A percentile compares a stretch with the other conserved stretches of the same genome.
Evolutionary conservation across 2,797 vertebrate species (phyloP).

Genomic region (Mormyrus proboscirostris): DNA sequence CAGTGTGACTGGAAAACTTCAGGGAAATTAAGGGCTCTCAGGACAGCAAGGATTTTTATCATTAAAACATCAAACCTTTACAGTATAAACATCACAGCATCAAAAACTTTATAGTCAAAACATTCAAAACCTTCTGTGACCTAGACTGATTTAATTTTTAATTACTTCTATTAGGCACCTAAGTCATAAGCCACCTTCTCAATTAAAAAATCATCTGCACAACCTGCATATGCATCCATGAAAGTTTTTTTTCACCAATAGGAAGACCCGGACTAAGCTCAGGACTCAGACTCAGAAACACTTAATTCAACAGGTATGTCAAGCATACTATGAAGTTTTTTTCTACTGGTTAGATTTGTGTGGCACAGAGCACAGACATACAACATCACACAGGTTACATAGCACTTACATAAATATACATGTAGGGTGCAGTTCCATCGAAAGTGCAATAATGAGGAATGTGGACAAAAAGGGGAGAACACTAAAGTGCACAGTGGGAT

Average conservation of each 20-base stretch:
- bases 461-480: not conserved
- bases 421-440: not conserved
- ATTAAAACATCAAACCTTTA: not conserved
- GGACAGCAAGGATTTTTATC: not conserved
- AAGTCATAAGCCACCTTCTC: not conserved
- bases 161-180: not conserved
- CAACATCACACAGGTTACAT: not conserved
- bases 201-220: not conserved
- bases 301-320: not conserved
- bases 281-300: not conserved
- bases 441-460: not conserved
- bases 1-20: not conserved
- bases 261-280: not conserved
- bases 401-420: not conserved
- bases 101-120: not conserved
- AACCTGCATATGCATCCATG: not conserved
- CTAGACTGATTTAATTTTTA: not conserved
- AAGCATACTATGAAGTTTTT: not conserved
- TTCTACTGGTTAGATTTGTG: not conserved
- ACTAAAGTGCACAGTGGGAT: not conserved
- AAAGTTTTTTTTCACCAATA: not conserved
- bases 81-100: not conserved
- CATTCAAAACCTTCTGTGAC: not conserved
- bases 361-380: not conserved
- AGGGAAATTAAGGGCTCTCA: not conserved